Base-by-base conservation (phyloP, 1,140 invertebrate genomes). In the Pseudomyrmex concolor region DNA sequence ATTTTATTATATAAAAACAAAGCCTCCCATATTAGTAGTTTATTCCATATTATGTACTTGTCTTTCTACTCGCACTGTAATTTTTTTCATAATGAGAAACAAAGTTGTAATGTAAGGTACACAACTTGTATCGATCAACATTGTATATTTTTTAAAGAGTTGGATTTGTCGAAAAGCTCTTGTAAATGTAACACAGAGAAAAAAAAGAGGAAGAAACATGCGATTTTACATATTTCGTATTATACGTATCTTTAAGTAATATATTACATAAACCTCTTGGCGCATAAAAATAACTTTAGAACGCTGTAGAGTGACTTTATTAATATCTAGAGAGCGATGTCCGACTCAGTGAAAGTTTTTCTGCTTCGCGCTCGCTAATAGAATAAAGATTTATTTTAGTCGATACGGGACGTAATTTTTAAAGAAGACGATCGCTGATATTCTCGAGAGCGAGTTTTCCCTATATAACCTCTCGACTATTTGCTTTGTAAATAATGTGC, bases 311-410 rank as follows among this genome's bases (percentile, higher is more conserved):
- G 15, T 70, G 19, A 78, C 48, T 70, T 80, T 80, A 71, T 80
- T 71, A 80, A 80, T 71, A 80, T 43, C 76, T 12, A 13, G 22
- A 13, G 22, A 68, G 19, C 43, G 19, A 71, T 48, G 43, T 59
- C n/a, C 54, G 43, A 59, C 13, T 57, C 66, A 48, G 64, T 71
- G 54, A 71, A 80, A 71, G 66, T 80, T 50, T 34, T 34, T 59
- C 19, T 13, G 34, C 19, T 59, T 19, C 48, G 3, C 19, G 15
- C 19, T 13, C 34, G 22, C 54, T 71, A 78, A 78, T 59, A 59
- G 76, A 70, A 50, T 67, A 34, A 67, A 78, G 51, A 2, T 80
- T 59, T 80, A 80, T 80, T 80, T 50, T 60, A 71, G 22, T 59
- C 66, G 43, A 50, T 10, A 4, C 59, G 8, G 34, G 34, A 22